These are phyloP conservation scores for Amphipoea lucens DNA, from an alignment of 2,888 invertebrate genomes.

Conservation along the genomic window DNA sequence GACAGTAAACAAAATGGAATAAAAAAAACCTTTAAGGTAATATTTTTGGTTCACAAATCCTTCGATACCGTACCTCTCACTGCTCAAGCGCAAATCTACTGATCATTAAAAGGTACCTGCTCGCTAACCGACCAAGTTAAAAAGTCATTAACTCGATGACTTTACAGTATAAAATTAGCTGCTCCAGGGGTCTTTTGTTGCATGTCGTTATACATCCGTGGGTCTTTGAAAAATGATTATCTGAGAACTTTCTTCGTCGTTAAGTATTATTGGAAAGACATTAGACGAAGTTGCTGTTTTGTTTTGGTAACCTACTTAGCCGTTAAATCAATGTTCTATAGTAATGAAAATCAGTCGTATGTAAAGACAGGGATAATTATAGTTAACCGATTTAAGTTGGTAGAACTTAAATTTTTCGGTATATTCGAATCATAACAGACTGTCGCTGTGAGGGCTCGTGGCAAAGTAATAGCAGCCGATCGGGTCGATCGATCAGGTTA, in stretches of 20 bases:
- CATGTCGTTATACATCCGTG: slow-evolving; percentile 55
- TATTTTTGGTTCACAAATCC: background rate
- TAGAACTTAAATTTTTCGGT: background rate
- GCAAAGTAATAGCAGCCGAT: no score
- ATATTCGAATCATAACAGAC: background rate
- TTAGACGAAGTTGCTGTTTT: slow-evolving; percentile 28
- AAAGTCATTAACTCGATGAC: slow-evolving; percentile 65
- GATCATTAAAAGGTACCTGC: slow-evolving; percentile 53
- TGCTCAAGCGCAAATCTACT: slow-evolving; percentile 25
- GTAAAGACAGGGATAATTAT: background rate
- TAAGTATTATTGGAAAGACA: slow-evolving; percentile 71
- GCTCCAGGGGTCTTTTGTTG: slow-evolving; percentile 50
- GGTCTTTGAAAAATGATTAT: slow-evolving; percentile 81
- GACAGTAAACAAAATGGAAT: background rate
- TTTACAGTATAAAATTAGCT: slow-evolving; percentile 62
- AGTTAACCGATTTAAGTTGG: background rate
- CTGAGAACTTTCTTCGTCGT: slow-evolving; percentile 74
- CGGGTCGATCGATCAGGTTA: no score
- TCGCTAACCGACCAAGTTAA: slow-evolving; percentile 58
- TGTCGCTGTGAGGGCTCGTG: background rate
- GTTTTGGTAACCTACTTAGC: background rate
- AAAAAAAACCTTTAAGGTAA: background rate
- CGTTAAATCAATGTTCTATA: slow-evolving; percentile 7
- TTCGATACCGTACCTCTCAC: background rate
- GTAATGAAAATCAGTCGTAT: background rate